Evolutionary conservation across 1,140 invertebrate species (phyloP), one percentile per base, ranked within the genome.

Genomic region (Lucilia cuprina): DNA sequence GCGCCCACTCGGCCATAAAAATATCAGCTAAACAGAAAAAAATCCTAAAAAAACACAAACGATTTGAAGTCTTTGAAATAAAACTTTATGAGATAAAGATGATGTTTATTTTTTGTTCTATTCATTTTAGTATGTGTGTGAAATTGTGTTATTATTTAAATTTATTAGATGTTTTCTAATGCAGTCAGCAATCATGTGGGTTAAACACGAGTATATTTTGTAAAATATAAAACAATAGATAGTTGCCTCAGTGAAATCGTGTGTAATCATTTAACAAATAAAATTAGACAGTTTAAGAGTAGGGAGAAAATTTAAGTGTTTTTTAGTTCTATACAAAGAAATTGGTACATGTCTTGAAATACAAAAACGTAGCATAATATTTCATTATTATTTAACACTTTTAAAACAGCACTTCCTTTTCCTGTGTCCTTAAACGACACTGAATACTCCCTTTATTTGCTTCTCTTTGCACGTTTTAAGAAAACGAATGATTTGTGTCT

Each of bases 1-100:
- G 65, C 65, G 65, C 65, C 65, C 65, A 70, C 65, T 70, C 65
- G n/a, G 19, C 65, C 21, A 70, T 70, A 70, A 70, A 70, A 70
- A 21, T 12, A 9, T 70, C 65, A 70, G 65, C 19, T 21, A 70
- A 70, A 21, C n/a, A 5, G 8, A 70, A 70, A 70, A 21, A 70
- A 70, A 70, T n/a, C n/a, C n/a, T n/a, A 70, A 19, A 70, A 55
- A 55, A n/a, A 41, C 41, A 41, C 5, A 41, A 41, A 30, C 1
- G 5, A 14, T 70, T 70, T 25, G 10, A 70, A 10, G 65, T 70
- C 65, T 70, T 25, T 70, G 19, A 21, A 70, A 70, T 70, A 70
- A 70, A 70, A 70, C n/a, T 70, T 70, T 70, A 70, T 70, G 65
- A 19, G 65, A 70, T 70, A 70, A 60, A 70, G 65, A 70, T 70